Base-by-base conservation (phyloP, 1,140 invertebrate genomes). In the Lerema accius region DNA sequence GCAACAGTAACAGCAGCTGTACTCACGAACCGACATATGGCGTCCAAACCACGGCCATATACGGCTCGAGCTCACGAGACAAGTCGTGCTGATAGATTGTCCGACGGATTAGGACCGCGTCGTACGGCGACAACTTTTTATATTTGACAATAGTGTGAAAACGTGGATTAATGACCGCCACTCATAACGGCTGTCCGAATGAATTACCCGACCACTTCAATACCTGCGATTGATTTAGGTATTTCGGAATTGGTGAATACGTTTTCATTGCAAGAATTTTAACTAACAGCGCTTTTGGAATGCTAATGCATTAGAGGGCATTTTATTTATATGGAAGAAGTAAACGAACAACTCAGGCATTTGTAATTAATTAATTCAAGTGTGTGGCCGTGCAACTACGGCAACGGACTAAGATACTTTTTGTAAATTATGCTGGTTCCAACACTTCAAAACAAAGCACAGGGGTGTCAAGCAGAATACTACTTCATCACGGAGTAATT, bases 41-140 rank as follows among this genome's bases (percentile, higher is more conserved):
- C 78, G 58, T 51, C 82, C 84, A 83, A 82, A 80, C 71, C 75
- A 59, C 60, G 16, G 9, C 85, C 85, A 69, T 82, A 71, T 83
- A 88, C 67, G 82, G 83, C 45, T 14, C 46, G 49, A 49, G 71
- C 77, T 81, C n/a, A 80, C 80, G 83, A 73, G 68, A 62, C 62
- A 63, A 67, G 63, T 66, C 68, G 68, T 65, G 68, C 53, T 71
- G 78, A 76, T 71, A 69, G 69, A 74, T 78, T 68, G 59, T 76
- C 69, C 66, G 73, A 81, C 75, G 65, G 77, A 78, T 70, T 78
- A 64, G 72, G 60, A 37, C 67, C 67, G 43, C 73, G 73, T 65
- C 50, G 50, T 69, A 70, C 61, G 68, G 71, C 58, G 58, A 70
- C 53, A 63, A 72, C 67, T 73, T 79, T 79, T 76, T 75, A 66